Base-by-base conservation (phyloP, 2,797 vertebrate genomes). In the Sebastes minor region DNA sequence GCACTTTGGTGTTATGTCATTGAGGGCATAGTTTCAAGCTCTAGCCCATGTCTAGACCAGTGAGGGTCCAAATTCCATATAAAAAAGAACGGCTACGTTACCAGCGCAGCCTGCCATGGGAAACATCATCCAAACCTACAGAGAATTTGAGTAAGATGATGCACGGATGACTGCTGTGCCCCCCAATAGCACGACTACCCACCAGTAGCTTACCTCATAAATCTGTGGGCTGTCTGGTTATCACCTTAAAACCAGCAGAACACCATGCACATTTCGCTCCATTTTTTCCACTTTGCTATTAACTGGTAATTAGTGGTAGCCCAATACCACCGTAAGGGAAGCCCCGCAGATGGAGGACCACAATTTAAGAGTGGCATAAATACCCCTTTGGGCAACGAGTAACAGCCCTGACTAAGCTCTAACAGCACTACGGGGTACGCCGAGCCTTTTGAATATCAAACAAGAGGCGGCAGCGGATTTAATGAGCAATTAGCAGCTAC, bases 231-330 rank as follows among this genome's bases (percentile, higher is more conserved):
- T 87, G 53, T 85, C 86, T 92, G 93, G 91, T 94, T 93, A 89
- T 93, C 88, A 88, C 93, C 91, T 94, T 92, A 95, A 46, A 91
- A 95, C 90, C 89, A 88, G 84, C 82, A 53, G 80, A 94, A 90
- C 94, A 95, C 68, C 80, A 93, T 85, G 82, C 89, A 88, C 86
- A 84, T 91, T 89, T 92, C 30, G 68, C 86, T 83, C 71, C 74
- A 88, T 89, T 92, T 88, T 42, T 93, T 94, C 93, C 91, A 85
- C 91, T 83, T 87, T 92, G 76, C 89, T 90, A 91, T 89, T 92
- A 92, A 84, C 88, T 84, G 77, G 88, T 91, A 94, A 94, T 94
- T 96, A 95, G 95, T 93, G 94, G 95, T 94, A 94, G 90, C 88
- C 92, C 92, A 88, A 92, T 89, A 93, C 91, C 87, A 92, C 83